These are phyloP conservation scores for Andrena minutula DNA, from an alignment of 2,888 invertebrate genomes.

Conservation along the genomic window DNA sequence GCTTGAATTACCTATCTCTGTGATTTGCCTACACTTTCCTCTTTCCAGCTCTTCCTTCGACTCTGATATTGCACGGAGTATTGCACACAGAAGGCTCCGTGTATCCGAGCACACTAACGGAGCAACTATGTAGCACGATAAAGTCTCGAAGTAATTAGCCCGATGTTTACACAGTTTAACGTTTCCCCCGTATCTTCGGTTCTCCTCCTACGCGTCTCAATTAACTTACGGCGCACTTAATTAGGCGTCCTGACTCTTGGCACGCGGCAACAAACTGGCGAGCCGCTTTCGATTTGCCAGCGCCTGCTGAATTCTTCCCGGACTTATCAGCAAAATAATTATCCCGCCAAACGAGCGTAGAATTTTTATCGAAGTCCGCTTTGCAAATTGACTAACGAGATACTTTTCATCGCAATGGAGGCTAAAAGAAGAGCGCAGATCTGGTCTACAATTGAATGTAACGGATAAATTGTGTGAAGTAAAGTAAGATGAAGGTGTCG, in stretches of 20 bases:
- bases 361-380: conserved; percentile 49
- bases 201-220: conserved; percentile 74
- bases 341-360: conserved; percentile 23
- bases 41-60: not conserved
- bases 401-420: not conserved
- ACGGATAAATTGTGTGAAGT: no score
- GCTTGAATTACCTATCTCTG: no score
- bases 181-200: conserved; percentile 73
- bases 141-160: conserved; percentile 79
- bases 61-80: not conserved
- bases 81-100: conserved; percentile 17
- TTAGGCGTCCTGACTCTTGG: conserved; percentile 76
- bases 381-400: not conserved
- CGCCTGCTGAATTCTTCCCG: conserved; percentile 42
- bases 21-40: not conserved
- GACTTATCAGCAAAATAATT: conserved; percentile 55
- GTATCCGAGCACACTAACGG: conserved; percentile 26
- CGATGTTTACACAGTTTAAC: conserved; percentile 81
- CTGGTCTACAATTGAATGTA: no score
- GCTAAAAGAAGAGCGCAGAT: not conserved
- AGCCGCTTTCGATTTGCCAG: conserved; percentile 56
- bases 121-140: conserved; percentile 69
- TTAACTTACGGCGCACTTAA: conserved; percentile 81
- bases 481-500: not conserved
- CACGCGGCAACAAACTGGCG: conserved; percentile 59